Evolutionary conservation across 37 sponge, comb jelly and placozoan species (phyloP).

Genomic region (Sycon ciliatum): DNA sequence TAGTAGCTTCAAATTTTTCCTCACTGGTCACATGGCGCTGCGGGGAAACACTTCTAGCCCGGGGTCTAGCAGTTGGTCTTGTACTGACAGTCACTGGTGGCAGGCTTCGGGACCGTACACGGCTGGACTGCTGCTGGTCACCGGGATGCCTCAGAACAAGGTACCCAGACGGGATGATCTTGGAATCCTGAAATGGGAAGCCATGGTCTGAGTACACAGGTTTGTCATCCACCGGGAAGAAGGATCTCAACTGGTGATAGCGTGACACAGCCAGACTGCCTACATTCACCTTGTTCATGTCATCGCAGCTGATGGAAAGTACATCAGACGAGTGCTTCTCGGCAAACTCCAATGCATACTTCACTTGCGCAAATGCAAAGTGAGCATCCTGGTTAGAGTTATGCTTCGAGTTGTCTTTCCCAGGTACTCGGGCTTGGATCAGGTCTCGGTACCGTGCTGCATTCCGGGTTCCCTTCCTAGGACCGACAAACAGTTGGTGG

Average conservation of each 20-base stretch:
- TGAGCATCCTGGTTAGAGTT: no score
- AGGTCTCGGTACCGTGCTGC: constrained; percentile 2
- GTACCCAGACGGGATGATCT: constrained; percentile 22
- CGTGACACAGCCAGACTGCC: constrained; percentile 18
- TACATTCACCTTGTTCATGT: constrained; percentile 20
- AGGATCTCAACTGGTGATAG: constrained; percentile 8
- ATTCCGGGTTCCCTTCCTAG: constrained; percentile 10
- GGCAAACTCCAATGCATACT: constrained; percentile 5
- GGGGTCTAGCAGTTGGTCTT: no score
- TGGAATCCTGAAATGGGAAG: constrained; percentile 18
- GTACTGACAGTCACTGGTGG: no score
- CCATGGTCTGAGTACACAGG: constrained; percentile 15
- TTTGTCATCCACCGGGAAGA: constrained; percentile 12
- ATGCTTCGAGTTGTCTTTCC: constrained; percentile 5
- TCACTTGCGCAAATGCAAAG: constrained; percentile 14
- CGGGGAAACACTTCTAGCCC: no score
- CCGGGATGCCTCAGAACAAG: no score
- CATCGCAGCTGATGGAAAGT: constrained; percentile 12
- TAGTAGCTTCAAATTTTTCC: no score
- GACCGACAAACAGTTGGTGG: neutral
- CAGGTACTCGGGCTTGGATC: constrained; percentile 8
- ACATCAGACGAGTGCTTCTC: neutral
- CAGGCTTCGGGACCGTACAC: no score
- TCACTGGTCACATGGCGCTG: no score
- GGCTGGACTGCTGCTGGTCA: no score